phyloP scores from a whole-genome alignment of 2,113 vertebrate genomes.

The Lepisosteus oculatus region DNA sequence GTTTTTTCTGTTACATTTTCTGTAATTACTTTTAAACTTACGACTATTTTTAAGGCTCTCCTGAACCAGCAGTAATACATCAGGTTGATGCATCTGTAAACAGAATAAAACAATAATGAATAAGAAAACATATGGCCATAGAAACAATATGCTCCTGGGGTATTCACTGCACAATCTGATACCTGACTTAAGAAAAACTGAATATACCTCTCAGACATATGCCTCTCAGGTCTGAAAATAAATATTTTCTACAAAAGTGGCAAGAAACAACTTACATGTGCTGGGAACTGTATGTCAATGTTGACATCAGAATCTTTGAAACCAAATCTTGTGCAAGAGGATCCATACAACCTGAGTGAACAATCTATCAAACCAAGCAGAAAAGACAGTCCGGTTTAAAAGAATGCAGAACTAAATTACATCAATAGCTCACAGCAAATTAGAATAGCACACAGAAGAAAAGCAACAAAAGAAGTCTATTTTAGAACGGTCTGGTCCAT shows the following conservation, averaged over 20 bases:
- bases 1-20: neutral
- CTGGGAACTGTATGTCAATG: conserved; percentile 86
- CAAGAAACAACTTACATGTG: conserved; percentile 73
- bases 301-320: conserved; percentile 91
- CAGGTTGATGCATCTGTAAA: conserved; percentile 91
- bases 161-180: too few relatives aligned
- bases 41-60: conserved; percentile 80
- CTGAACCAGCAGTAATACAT: conserved; percentile 86
- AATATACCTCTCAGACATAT: too few relatives aligned
- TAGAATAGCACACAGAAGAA: neutral
- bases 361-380: conserved; percentile 68
- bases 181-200: too few relatives aligned
- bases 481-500: too few relatives aligned
- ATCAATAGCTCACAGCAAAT: neutral
- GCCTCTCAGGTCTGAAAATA: too few relatives aligned
- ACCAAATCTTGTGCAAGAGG: conserved; percentile 85
- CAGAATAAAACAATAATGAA: conserved; percentile 50
- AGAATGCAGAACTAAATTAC: too few relatives aligned
- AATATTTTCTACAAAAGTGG: conserved; percentile 12
- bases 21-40: conserved; percentile 59
- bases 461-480: too few relatives aligned
- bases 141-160: too few relatives aligned
- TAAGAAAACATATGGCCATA: too few relatives aligned
- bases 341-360: conserved; percentile 89
- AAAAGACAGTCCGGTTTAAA: neutral